Conservation (phyloP, 2,113 vertebrate species). For the Prinia subflava region DNA sequence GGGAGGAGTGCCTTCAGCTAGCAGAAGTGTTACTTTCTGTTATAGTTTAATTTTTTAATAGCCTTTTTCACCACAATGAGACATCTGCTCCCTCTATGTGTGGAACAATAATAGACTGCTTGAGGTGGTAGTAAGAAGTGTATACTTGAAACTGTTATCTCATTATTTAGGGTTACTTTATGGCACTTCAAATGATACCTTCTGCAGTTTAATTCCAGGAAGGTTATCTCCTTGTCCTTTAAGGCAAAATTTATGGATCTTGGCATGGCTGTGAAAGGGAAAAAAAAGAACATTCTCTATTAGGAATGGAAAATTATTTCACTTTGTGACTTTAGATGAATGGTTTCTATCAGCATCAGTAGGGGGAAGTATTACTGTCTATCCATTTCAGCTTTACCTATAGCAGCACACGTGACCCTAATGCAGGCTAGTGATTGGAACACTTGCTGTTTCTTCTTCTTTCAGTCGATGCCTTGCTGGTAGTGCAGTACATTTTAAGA, state of each 20-base stretch:
- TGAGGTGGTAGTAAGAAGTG: background rate
- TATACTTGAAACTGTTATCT: background rate
- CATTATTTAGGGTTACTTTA: background rate
- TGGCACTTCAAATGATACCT: background rate
- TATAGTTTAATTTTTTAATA: conserved; percentile 9
- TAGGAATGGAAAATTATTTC: background rate
- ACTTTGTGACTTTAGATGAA: background rate
- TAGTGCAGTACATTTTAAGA: background rate
- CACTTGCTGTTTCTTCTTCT: background rate
- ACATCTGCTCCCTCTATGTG: background rate
- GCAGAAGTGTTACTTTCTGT: background rate
- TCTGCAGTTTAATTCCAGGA: background rate
- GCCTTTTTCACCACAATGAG: background rate
- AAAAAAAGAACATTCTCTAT: background rate
- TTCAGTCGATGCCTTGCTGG: background rate
- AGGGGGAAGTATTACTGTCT: background rate
- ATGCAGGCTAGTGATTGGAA: background rate
- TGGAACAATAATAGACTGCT: background rate
- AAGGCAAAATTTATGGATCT: background rate
- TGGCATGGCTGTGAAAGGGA: background rate
- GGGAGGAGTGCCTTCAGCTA: background rate
- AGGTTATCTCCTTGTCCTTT: background rate
- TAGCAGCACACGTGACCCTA: too few relatives aligned
- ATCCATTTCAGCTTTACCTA: fast-evolving
- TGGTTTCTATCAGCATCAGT: background rate